Percentiles rank a stretch among this genome's conserved stretches.
These are phyloP conservation scores for Echeneis naucrates DNA, from an alignment of 2,797 vertebrate genomes.

Conservation along the genomic window DNA sequence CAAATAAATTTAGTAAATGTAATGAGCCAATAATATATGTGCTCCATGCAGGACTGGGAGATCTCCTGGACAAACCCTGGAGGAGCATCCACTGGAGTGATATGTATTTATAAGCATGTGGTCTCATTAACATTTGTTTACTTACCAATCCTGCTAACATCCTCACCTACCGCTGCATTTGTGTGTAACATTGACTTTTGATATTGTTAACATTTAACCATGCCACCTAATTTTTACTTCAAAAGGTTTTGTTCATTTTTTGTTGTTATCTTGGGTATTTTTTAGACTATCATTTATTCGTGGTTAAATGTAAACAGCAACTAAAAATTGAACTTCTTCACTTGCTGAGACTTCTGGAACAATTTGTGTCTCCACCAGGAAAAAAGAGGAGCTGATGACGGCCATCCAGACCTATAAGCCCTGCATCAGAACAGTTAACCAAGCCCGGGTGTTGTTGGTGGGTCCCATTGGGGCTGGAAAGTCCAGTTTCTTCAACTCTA, in stretches of 20 bases:
- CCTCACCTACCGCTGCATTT: no score
- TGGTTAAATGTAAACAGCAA: no score
- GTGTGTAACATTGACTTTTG: no score
- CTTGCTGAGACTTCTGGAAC: no score
- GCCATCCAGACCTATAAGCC: slow-evolving; percentile 59
- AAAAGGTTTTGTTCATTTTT: no score
- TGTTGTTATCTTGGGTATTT: no score
- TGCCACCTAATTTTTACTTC: no score
- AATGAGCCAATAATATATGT: not conserved
- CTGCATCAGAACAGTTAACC: slow-evolving; percentile 30
- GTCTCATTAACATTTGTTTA: not conserved
- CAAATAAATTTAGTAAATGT: not conserved
- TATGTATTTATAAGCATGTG: slow-evolving; percentile 48
- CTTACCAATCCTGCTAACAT: no score
- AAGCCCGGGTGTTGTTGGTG: slow-evolving; percentile 69
- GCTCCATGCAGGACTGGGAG: slow-evolving; percentile 52
- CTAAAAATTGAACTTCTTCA: no score
- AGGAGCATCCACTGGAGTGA: slow-evolving; percentile 67
- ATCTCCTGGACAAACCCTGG: slow-evolving; percentile 74
- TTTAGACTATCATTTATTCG: no score
- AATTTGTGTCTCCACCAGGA: slow-evolving; percentile 48
- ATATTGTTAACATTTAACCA: no score
- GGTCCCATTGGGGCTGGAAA: slow-evolving; percentile 78
- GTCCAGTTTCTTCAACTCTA: slow-evolving; percentile 81
- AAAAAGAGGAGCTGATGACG: slow-evolving; percentile 47